phyloP scores from a whole-genome alignment of 2,113 vertebrate genomes.

The Parotia lawesii region DNA sequence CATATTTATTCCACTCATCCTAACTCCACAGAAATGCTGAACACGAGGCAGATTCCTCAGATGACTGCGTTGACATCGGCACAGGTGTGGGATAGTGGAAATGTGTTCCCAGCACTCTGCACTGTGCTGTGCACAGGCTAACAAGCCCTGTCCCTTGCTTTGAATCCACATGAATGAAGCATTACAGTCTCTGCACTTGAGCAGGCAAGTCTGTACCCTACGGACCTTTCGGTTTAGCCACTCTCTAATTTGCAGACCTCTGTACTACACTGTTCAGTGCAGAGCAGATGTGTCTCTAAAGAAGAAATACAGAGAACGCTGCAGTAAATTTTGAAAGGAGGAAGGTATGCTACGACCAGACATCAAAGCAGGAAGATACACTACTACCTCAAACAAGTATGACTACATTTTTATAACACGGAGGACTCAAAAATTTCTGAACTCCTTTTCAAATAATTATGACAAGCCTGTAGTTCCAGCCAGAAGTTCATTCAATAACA shows the following conservation, averaged over 20 bases:
- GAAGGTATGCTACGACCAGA: not conserved
- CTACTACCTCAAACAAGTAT: not conserved
- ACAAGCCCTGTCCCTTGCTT: not conserved
- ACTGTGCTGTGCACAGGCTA: not conserved
- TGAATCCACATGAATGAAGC: not conserved
- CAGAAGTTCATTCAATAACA: not conserved
- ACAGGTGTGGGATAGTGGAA: not conserved
- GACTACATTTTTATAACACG: not conserved
- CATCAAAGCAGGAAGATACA: not conserved
- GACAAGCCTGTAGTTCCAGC: not conserved
- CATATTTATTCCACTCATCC: not conserved
- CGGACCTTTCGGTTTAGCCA: not conserved
- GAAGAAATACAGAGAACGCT: not conserved
- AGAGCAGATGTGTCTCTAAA: not conserved
- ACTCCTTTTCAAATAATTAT: not conserved
- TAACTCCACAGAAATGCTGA: not conserved
- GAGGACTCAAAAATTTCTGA: not conserved
- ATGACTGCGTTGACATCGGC: accelerated
- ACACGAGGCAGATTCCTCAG: not conserved
- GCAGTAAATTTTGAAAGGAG: not conserved
- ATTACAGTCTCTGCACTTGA: not conserved
- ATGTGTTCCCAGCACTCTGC: not conserved
- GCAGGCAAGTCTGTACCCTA: not conserved
- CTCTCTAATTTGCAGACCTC: not conserved
- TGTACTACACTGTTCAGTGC: not conserved